Evolutionary conservation across 2,113 vertebrate genomes (phyloP).

Genomic region (Glaucidium brasilianum): DNA sequence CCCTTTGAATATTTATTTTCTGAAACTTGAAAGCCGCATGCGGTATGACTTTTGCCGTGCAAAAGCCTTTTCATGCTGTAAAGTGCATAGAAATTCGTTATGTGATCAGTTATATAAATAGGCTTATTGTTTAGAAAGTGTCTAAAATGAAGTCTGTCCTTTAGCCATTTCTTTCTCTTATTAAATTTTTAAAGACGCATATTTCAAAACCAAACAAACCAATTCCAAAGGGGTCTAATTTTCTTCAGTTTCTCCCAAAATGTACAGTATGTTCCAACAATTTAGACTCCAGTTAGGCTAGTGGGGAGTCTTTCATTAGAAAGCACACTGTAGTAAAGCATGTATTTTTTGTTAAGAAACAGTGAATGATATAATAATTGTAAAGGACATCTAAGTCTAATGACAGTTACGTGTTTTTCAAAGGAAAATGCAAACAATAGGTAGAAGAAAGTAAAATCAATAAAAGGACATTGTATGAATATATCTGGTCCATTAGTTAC

Average conservation of each 20-base stretch:
- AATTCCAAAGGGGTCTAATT: conserved; percentile 49
- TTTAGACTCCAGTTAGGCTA: conserved; percentile 13
- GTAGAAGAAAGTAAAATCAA: conserved; percentile 74
- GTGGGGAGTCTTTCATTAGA: conserved; percentile 44
- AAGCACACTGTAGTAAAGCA: background rate
- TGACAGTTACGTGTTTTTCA: conserved; percentile 59
- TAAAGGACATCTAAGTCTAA: conserved; percentile 56
- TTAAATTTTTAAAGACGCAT: conserved; percentile 40
- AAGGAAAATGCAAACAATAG: conserved; percentile 71
- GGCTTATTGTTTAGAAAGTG: conserved; percentile 60
- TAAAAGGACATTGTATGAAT: conserved; percentile 74
- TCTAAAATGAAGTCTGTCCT: conserved; percentile 46
- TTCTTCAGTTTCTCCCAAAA: conserved; percentile 37
- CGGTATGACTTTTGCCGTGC: background rate
- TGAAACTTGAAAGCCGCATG: background rate
- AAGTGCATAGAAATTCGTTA: conserved; percentile 45
- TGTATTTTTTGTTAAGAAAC: conserved; percentile 56
- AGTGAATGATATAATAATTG: conserved; percentile 65
- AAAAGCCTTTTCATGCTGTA: conserved; percentile 17
- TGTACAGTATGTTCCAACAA: conserved; percentile 26
- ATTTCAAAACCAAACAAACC: conserved; percentile 45
- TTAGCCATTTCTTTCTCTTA: conserved; percentile 6
- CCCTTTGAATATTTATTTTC: conserved; percentile 6
- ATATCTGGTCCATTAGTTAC: conserved; percentile 74
- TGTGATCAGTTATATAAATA: conserved; percentile 56